These are phyloP conservation scores for Caenorhabditis panamensis DNA, from an alignment of 2,888 invertebrate genomes.

Conservation along the genomic window DNA sequence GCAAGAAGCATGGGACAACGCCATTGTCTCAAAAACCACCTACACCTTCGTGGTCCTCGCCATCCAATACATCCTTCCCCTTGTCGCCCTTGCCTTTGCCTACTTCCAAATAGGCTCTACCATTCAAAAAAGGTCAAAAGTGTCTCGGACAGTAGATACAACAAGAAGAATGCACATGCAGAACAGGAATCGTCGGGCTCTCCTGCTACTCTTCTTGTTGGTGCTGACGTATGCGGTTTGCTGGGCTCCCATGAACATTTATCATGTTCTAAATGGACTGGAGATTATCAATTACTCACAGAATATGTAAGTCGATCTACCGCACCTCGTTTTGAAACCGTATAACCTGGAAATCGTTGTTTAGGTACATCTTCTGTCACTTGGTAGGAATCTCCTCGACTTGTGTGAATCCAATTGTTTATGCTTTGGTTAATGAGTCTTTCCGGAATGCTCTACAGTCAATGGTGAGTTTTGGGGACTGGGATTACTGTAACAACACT, in stretches of 20 bases:
- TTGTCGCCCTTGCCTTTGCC: constrained; percentile 75
- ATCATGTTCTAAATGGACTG: constrained; percentile 84
- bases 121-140: constrained; percentile 72
- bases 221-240: constrained; percentile 91
- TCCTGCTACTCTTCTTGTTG: constrained; percentile 89
- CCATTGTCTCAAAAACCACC: constrained; percentile 72
- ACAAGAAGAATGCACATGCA: constrained; percentile 68
- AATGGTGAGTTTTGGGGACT: no score
- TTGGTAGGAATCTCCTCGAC: constrained; percentile 91
- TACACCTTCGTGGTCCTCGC: constrained; percentile 76
- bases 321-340: no score
- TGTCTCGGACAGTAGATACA: constrained; percentile 67
- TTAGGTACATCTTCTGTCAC: constrained; percentile 84
- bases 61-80: constrained; percentile 76
- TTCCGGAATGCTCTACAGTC: constrained; percentile 83
- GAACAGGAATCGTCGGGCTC: constrained; percentile 85
- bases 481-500: no score
- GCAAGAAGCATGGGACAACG: constrained; percentile 72
- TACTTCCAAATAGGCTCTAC: constrained; percentile 80
- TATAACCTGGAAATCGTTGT: no score
- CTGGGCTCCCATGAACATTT: constrained; percentile 92
- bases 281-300: constrained; percentile 79
- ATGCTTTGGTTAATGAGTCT: constrained; percentile 95
- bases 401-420: constrained; percentile 92
- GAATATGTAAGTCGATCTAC: constrained; percentile 71